Percentiles rank a stretch among this genome's conserved stretches.
These are phyloP conservation scores for Eurystomus gularis DNA, from an alignment of 2,113 vertebrate genomes.

Conservation along the genomic window DNA sequence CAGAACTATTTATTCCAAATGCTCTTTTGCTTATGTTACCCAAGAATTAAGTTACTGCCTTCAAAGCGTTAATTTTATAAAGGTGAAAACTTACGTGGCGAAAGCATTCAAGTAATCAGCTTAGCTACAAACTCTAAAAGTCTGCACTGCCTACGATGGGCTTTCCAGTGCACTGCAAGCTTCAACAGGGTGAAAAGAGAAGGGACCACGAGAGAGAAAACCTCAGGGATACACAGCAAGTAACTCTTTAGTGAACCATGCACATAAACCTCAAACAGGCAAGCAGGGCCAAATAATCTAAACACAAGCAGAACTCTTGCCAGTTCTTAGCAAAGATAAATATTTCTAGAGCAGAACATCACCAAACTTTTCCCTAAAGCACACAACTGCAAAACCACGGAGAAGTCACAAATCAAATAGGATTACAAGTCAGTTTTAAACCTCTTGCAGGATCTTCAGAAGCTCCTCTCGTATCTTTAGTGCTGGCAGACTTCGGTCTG, in stretches of 20 bases:
- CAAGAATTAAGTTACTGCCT: background rate
- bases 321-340: background rate
- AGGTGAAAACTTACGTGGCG: background rate
- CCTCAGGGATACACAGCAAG: background rate
- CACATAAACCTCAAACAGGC: background rate
- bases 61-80: background rate
- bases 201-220: background rate
- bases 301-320: background rate
- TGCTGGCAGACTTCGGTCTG: conserved; percentile 93
- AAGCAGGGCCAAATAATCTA: background rate
- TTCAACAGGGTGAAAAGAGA: background rate
- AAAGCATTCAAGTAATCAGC: background rate
- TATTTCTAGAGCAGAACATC: background rate
- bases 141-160: background rate
- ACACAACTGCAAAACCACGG: background rate
- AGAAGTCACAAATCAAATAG: background rate
- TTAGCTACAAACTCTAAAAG: background rate
- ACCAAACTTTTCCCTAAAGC: background rate
- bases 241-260: background rate
- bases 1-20: background rate
- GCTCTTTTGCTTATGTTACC: background rate
- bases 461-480: conserved; percentile 93
- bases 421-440: conserved; percentile 59
- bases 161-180: background rate
- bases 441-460: conserved; percentile 94